phyloP scores from a whole-genome alignment of 2,113 vertebrate genomes.

The Paramormyrops kingsleyae region DNA sequence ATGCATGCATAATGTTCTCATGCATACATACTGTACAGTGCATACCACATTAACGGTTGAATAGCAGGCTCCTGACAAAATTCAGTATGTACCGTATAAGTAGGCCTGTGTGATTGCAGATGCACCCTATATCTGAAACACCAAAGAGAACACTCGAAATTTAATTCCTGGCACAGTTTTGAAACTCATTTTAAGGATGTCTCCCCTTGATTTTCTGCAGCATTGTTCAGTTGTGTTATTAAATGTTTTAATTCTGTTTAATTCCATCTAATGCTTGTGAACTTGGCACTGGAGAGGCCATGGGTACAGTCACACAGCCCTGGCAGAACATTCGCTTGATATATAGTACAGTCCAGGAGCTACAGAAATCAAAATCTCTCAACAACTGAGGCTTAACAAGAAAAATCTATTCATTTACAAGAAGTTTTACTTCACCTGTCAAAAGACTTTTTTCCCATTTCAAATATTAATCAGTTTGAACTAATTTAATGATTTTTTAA shows the following conservation, averaged over 20 bases:
- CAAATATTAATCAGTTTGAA: constrained; percentile 48
- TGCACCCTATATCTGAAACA: not conserved
- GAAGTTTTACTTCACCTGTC: not conserved
- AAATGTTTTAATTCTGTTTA: not conserved
- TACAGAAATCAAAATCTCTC: not conserved
- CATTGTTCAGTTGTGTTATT: not conserved
- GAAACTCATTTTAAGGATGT: not conserved
- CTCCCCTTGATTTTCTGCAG: not conserved
- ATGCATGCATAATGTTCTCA: not conserved
- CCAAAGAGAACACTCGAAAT: not conserved
- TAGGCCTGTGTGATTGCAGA: not conserved
- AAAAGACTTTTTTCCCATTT: not conserved
- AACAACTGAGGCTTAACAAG: not conserved
- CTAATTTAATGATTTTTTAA: constrained; percentile 54
- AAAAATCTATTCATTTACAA: not conserved
- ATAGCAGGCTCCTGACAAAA: not conserved
- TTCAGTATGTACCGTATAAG: not conserved
- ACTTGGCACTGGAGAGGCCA: not conserved
- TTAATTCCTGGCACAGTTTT: not conserved
- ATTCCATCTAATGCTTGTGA: not conserved
- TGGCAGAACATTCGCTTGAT: not conserved
- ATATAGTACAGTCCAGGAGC: not conserved
- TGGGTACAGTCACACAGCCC: not conserved
- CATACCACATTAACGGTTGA: not conserved
- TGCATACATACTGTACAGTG: not conserved